A percentile compares a stretch with the other conserved stretches of the same genome.
phyloP scores from a whole-genome alignment of 2,888 invertebrate genomes.

The Tetragnatha montana region DNA sequence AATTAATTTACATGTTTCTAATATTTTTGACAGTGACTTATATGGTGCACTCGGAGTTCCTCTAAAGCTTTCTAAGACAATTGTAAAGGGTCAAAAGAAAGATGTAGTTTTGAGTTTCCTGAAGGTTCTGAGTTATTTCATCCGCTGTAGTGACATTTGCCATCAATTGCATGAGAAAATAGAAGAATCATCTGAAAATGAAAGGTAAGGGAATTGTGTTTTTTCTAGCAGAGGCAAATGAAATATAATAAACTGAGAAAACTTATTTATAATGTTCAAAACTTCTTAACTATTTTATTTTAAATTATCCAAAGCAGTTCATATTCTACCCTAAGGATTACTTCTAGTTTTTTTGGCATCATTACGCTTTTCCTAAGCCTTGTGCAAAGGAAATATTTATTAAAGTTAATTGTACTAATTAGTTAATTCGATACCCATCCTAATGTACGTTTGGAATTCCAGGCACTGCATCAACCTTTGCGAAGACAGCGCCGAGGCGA shows the following conservation, averaged over 20 bases:
- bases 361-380: too few species aligned
- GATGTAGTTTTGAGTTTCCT: conserved; percentile 85
- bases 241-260: too few species aligned
- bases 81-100: conserved; percentile 82
- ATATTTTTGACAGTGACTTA: conserved; percentile 80
- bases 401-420: too few species aligned
- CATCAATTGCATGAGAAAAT: conserved; percentile 74
- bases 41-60: conserved; percentile 90
- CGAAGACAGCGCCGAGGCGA: conserved; percentile 13
- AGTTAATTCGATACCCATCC: too few species aligned
- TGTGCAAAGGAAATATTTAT: too few species aligned
- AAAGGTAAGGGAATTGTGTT: not conserved
- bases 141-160: conserved; percentile 85
- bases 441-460: too few species aligned
- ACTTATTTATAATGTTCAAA: too few species aligned
- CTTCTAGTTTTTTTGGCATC: too few species aligned
- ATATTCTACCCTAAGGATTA: too few species aligned
- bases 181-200: conserved; percentile 21
- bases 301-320: too few species aligned
- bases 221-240: not conserved
- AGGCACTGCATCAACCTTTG: not conserved
- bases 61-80: conserved; percentile 85
- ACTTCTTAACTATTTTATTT: too few species aligned
- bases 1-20: not conserved
- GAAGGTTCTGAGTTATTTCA: conserved; percentile 88